Conservation (phyloP, 2,888 invertebrate genomes). For the Cyrtodaria siliqua region DNA sequence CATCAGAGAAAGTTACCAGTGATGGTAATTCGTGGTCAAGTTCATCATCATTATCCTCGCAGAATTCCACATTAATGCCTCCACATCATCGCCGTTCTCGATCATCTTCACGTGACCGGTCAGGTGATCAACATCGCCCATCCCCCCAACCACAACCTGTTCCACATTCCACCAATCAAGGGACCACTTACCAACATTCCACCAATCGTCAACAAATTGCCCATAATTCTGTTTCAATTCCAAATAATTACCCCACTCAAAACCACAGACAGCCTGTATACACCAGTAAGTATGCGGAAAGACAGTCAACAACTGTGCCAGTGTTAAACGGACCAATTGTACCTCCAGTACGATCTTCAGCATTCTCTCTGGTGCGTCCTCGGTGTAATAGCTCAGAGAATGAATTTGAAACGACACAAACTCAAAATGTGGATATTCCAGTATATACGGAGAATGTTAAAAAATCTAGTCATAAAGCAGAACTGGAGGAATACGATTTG, state of each 20-base stretch:
- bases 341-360: constrained; percentile 46
- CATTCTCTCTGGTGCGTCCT: constrained; percentile 63
- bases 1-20: constrained; percentile 40
- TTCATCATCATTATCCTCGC: constrained; percentile 56
- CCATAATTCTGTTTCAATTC: constrained; percentile 13
- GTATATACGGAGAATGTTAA: constrained; percentile 57
- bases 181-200: constrained; percentile 2
- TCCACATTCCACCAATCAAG: constrained; percentile 35
- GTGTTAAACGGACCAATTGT: constrained; percentile 23
- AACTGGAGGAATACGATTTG: constrained; percentile 80
- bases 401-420: constrained; percentile 30
- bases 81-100: constrained; percentile 21
- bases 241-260: constrained; percentile 29
- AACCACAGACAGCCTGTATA: constrained; percentile 25
- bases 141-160: constrained; percentile 3
- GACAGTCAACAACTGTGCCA: constrained; percentile 12
- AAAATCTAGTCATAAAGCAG: constrained; percentile 64
- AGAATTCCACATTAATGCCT: constrained; percentile 47
- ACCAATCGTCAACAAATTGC: constrained; percentile 4
- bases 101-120: constrained; percentile 44
- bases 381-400: constrained; percentile 38
- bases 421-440: constrained; percentile 62
- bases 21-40: constrained; percentile 58
- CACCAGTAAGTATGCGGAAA: constrained; percentile 6
- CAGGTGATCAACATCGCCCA: constrained; percentile 4